Percentiles rank a stretch among this genome's conserved stretches.
Evolutionary conservation across 1,140 invertebrate genomes (phyloP).

Genomic region (Achroia grisella): DNA sequence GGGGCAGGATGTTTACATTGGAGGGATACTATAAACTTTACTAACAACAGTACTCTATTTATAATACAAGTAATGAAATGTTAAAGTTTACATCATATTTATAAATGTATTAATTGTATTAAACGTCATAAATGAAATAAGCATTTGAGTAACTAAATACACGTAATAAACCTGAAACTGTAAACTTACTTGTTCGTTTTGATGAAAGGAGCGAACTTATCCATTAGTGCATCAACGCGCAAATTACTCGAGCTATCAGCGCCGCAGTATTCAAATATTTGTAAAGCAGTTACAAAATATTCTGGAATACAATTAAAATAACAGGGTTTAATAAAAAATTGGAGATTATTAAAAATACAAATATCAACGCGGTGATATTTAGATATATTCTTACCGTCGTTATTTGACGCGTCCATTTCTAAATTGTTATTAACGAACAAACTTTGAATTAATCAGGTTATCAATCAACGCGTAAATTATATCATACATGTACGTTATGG

Average conservation of each 20-base stretch:
- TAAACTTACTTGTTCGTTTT: constrained; percentile 58
- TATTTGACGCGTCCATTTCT: constrained; percentile 32
- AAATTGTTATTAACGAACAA: constrained; percentile 31
- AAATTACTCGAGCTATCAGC: constrained; percentile 39
- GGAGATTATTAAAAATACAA: constrained; percentile 22
- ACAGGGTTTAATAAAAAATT: neutral
- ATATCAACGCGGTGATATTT: constrained; percentile 51
- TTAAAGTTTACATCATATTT: no score
- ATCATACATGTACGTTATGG: constrained; percentile 20
- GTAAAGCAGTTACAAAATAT: constrained; percentile 51
- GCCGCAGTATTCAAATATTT: constrained; percentile 61
- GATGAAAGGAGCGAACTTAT: constrained; percentile 57
- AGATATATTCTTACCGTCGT: constrained; percentile 51
- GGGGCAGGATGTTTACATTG: no score
- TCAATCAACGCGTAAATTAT: neutral
- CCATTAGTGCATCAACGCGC: constrained; percentile 52
- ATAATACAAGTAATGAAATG: no score
- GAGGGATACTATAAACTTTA: no score
- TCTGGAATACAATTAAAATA: constrained; percentile 39
- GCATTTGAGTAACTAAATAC: no score
- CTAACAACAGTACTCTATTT: no score
- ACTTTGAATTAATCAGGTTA: neutral
- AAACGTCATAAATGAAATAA: no score
- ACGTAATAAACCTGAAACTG: no score
- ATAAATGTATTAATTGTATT: no score